These are phyloP conservation scores for Neomonachus schauinslandi DNA, from an alignment of 2,113 vertebrate genomes.

Conservation along the genomic window DNA sequence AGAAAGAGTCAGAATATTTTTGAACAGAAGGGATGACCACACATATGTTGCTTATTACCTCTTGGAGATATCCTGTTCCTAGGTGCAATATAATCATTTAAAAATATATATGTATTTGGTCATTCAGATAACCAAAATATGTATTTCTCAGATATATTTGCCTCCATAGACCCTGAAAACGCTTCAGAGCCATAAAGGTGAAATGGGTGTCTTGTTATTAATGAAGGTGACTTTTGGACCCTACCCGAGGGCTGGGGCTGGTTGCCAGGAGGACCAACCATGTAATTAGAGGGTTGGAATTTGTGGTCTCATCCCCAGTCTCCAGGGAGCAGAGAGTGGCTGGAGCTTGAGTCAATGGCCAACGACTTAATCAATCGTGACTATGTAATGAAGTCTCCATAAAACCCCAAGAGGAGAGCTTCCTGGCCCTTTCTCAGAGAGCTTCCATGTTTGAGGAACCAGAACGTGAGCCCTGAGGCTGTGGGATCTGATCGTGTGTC, in stretches of 20 bases:
- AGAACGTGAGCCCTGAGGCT: background rate
- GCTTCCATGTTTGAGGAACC: background rate
- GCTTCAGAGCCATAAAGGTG: background rate
- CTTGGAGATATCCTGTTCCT: background rate
- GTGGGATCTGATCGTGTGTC: background rate
- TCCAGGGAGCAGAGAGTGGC: background rate
- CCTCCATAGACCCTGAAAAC: background rate
- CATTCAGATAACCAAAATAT: background rate
- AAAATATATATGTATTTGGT: background rate
- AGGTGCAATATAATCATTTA: background rate
- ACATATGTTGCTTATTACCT: rapidly evolving
- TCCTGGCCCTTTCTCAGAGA: background rate
- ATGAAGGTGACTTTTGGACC: background rate
- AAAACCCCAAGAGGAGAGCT: background rate
- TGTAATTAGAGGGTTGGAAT: background rate
- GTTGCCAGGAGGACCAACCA: background rate
- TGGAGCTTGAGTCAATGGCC: background rate
- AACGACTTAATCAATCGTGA: background rate
- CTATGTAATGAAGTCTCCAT: background rate
- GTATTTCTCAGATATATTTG: background rate
- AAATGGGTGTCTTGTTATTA: background rate
- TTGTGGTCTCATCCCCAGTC: background rate
- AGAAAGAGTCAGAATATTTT: background rate
- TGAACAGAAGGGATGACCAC: background rate
- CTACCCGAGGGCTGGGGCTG: background rate